A percentile compares a stretch with the other conserved stretches of the same genome.
Evolutionary conservation across 1,140 invertebrate genomes (phyloP).

Genomic region (Holcopasites calliopsidis): DNA sequence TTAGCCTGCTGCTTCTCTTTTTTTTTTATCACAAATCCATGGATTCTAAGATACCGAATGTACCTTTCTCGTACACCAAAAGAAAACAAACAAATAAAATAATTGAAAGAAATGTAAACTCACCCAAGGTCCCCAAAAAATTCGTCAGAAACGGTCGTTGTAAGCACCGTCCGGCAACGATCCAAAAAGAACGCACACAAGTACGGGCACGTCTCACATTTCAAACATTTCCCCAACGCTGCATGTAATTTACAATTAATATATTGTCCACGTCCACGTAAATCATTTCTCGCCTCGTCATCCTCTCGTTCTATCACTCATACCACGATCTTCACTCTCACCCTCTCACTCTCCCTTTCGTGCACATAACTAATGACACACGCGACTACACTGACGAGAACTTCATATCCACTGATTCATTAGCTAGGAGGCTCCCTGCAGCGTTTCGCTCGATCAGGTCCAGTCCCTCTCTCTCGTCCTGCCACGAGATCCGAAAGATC

Average conservation of each 20-base stretch:
- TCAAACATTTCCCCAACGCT: slow-evolving; percentile 22
- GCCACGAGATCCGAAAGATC: slow-evolving; percentile 33
- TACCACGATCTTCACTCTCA: not conserved
- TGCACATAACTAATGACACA: slow-evolving; percentile 31
- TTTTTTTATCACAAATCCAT: no score
- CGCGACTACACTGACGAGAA: slow-evolving; percentile 51
- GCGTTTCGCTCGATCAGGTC: slow-evolving; percentile 6
- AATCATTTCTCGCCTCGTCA: not conserved
- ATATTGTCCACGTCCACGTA: not conserved
- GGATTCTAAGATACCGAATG: no score
- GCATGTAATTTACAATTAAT: slow-evolving; percentile 49
- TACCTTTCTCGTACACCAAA: no score
- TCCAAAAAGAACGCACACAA: slow-evolving; percentile 21
- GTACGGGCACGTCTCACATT: slow-evolving; percentile 20
- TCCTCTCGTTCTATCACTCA: not conserved
- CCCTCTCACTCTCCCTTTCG: not conserved
- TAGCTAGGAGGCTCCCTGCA: slow-evolving; percentile 18
- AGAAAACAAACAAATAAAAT: no score
- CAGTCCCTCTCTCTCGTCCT: not conserved
- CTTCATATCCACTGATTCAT: slow-evolving; percentile 33
- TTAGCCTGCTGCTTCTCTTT: no score
- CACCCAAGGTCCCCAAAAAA: not conserved
- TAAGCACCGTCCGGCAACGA: slow-evolving; percentile 46
- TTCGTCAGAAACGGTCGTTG: not conserved
- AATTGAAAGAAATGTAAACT: not conserved